Evolutionary conservation across 2,113 vertebrate genomes (phyloP).

Genomic region (Oxyura jamaicensis): DNA sequence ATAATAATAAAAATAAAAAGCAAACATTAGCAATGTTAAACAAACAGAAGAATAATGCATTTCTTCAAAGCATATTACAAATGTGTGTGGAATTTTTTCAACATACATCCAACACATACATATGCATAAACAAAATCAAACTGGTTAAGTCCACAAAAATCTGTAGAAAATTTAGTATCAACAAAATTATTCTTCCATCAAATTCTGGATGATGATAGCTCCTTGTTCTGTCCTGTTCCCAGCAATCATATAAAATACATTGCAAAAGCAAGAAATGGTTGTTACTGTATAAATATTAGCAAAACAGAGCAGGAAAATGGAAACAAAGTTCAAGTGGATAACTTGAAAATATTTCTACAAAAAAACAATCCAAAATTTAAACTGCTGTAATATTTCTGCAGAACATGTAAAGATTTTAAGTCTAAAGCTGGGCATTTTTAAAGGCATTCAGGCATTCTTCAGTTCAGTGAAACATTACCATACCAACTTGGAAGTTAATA

Average conservation of each 20-base stretch:
- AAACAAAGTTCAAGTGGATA: background rate
- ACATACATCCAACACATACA: background rate
- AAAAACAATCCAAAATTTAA: background rate
- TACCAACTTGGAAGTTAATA: background rate
- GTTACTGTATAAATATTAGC: background rate
- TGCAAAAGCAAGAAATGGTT: background rate
- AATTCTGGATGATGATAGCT: background rate
- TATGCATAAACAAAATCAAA: background rate
- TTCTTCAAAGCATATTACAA: constrained; percentile 12
- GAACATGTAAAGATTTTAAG: background rate
- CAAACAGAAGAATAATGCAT: constrained; percentile 28
- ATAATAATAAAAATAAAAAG: constrained; percentile 61
- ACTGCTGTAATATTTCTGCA: background rate
- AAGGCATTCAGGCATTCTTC: background rate
- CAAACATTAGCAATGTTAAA: constrained; percentile 46
- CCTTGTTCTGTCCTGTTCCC: background rate
- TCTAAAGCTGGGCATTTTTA: background rate
- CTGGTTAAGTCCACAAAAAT: background rate
- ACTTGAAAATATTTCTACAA: background rate
- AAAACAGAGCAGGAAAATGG: background rate
- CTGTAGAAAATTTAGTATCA: background rate
- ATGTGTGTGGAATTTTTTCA: background rate
- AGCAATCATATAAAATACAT: background rate
- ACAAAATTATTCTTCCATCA: background rate
- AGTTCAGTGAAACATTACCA: background rate